Evolutionary conservation across 2,797 vertebrate species (phyloP).

Genomic region (Phataginus tetradactyla): DNA sequence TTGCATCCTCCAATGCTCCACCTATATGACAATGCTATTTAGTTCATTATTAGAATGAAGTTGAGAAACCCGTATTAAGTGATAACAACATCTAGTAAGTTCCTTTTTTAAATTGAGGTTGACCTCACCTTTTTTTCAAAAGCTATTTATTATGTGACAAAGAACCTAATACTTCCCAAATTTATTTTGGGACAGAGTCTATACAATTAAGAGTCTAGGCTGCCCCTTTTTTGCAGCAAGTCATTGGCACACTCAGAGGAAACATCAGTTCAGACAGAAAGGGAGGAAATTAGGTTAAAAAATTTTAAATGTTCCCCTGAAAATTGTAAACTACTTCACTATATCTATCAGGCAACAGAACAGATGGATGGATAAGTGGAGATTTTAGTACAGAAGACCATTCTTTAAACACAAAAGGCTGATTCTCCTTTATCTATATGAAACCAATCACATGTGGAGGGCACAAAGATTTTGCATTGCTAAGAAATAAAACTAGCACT

Average conservation of each 20-base stretch:
- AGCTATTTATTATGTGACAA: not conserved
- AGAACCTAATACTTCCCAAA: not conserved
- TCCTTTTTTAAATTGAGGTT: not conserved
- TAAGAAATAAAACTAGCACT: not conserved
- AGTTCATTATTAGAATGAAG: not conserved
- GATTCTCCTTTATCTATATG: not conserved
- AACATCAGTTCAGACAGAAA: not conserved
- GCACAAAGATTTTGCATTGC: not conserved
- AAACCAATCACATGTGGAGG: not conserved
- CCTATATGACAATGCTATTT: not conserved
- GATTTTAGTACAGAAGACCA: not conserved
- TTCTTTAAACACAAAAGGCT: not conserved
- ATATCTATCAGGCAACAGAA: not conserved
- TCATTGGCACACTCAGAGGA: not conserved
- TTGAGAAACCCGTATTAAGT: not conserved
- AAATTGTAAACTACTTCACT: not conserved
- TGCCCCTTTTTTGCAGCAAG: not conserved
- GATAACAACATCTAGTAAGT: not conserved
- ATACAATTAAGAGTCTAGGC: not conserved
- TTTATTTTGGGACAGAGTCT: not conserved
- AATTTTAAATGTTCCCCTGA: not conserved
- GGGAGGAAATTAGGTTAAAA: not conserved
- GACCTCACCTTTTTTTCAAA: not conserved
- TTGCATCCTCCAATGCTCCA: not conserved
- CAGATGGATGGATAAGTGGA: not conserved